These are phyloP conservation scores for Picus viridis DNA, from an alignment of 2,797 vertebrate genomes.

Conservation along the genomic window DNA sequence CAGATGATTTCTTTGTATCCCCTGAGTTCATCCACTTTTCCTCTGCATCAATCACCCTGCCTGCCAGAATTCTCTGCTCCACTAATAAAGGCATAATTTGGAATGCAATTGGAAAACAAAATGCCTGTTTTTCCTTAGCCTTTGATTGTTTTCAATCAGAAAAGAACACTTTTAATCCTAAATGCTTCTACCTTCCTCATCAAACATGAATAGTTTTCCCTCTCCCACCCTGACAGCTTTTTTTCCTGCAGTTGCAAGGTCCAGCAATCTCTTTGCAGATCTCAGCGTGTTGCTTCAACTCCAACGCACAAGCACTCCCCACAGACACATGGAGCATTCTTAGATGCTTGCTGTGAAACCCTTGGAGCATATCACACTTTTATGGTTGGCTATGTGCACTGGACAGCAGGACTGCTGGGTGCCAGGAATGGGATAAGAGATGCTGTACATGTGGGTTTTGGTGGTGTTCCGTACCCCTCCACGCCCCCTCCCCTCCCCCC, in stretches of 20 bases:
- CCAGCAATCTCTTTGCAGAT: conserved; percentile 17
- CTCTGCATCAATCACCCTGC: background rate
- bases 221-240: background rate
- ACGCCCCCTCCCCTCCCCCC: too few species aligned
- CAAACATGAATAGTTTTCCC: background rate
- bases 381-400: background rate
- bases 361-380: background rate
- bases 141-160: background rate
- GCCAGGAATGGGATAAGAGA: background rate
- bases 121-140: background rate
- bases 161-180: background rate
- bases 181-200: background rate
- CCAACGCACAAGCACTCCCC: background rate
- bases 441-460: background rate
- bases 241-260: conserved; percentile 16
- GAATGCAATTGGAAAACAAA: background rate
- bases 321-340: background rate
- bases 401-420: background rate
- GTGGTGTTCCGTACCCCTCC: too few species aligned
- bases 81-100: background rate
- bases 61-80: background rate
- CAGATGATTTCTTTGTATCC: background rate
- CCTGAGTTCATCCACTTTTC: background rate
- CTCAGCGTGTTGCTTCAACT: background rate
- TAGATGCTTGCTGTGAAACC: conserved; percentile 23